These are phyloP conservation scores for Cladorhizidae sp. DNA, from an alignment of 37 sponge, comb jelly and placozoan genomes.

Conservation along the genomic window DNA sequence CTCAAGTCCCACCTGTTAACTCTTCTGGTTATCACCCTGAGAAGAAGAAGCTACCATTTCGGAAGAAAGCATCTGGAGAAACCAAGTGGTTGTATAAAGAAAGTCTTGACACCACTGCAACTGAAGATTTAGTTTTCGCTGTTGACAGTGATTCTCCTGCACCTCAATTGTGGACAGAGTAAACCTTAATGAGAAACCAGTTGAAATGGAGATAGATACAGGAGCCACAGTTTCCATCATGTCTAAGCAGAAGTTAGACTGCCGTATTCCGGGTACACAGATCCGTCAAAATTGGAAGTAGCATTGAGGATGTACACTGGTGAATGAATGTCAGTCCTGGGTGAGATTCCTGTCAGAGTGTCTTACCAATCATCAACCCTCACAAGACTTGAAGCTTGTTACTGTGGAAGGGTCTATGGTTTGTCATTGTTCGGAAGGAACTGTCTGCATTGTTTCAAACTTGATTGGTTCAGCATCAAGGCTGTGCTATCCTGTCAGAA, in stretches of 20 bases:
- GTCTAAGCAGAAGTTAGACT: background rate
- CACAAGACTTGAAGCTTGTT: background rate
- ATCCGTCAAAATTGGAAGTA: background rate
- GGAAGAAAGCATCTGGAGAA: too few relatives aligned
- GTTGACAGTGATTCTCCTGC: too few relatives aligned
- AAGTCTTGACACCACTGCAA: too few relatives aligned
- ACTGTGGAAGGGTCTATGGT: constrained; percentile 11
- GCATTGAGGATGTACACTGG: background rate
- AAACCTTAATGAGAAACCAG: background rate
- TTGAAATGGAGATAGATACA: constrained; percentile 19
- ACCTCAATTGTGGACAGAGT: background rate
- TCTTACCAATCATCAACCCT: background rate
- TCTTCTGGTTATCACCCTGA: too few relatives aligned
- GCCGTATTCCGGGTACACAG: background rate
- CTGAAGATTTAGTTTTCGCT: too few relatives aligned
- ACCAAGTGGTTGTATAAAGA: too few relatives aligned
- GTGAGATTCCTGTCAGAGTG: background rate
- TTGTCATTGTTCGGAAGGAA: constrained; percentile 7
- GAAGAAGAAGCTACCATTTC: too few relatives aligned
- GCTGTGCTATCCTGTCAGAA: too few relatives aligned
- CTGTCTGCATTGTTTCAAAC: constrained; percentile 2
- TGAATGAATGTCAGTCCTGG: background rate
- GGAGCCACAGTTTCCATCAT: constrained; percentile 7
- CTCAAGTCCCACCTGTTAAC: too few relatives aligned
- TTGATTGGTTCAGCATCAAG: constrained; percentile 31